A percentile compares a stretch with the other conserved stretches of the same genome.
Conservation (phyloP, 2,797 vertebrate genomes). For the Enteromius mattozi region DNA sequence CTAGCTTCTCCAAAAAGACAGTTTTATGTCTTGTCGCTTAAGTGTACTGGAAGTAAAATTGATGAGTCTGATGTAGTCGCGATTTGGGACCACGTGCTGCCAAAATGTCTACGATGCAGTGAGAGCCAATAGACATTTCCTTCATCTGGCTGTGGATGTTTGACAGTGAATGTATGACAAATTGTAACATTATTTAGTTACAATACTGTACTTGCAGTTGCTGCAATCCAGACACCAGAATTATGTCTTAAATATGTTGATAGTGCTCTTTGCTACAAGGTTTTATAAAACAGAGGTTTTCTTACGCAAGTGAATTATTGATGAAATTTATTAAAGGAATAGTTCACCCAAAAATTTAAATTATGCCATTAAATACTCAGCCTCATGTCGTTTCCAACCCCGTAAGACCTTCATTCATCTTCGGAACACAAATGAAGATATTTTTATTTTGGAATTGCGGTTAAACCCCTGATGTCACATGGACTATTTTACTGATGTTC, state of each 20-base stretch:
- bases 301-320: background rate
- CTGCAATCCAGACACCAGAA: background rate
- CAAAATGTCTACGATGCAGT: slow-evolving; percentile 43
- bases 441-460: too few relatives aligned
- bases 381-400: too few relatives aligned
- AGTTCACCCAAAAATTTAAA: too few relatives aligned
- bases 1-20: slow-evolving; percentile 53
- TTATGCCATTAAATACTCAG: too few relatives aligned
- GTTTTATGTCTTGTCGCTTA: slow-evolving; percentile 65
- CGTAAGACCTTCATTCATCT: too few relatives aligned
- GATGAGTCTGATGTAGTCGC: slow-evolving; percentile 54
- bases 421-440: too few relatives aligned
- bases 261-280: background rate
- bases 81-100: slow-evolving; percentile 43
- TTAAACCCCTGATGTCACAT: too few relatives aligned
- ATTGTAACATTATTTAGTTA: background rate
- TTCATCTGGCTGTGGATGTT: slow-evolving; percentile 46
- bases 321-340: background rate
- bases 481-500: too few relatives aligned
- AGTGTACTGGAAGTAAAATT: slow-evolving; percentile 46
- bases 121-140: slow-evolving; percentile 41
- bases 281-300: background rate
- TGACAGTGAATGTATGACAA: slow-evolving; percentile 39
- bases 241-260: background rate
- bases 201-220: slow-evolving; percentile 12